phyloP scores from a whole-genome alignment of 2,113 vertebrate species.

The Arizona elegans region DNA sequence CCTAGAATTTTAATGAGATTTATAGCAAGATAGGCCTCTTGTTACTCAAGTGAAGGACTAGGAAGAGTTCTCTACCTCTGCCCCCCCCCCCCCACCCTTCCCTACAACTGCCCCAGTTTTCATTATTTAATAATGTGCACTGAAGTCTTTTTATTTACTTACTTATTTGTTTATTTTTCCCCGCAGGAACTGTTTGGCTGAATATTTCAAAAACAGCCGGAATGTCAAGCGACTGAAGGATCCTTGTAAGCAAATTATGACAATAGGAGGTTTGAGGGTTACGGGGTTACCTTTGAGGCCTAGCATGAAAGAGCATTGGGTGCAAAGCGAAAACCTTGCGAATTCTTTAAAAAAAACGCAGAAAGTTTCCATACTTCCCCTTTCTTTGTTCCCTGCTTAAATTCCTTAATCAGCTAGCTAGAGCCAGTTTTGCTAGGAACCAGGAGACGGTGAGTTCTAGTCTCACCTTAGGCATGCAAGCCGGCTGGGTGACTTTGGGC shows the following conservation, averaged over 20 bases:
- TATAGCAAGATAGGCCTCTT: background rate
- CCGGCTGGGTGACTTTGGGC: too few species aligned
- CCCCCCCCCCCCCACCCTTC: accelerated
- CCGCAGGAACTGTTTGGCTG: slow-evolving; percentile 73
- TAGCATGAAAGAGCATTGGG: accelerated
- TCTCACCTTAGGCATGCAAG: too few species aligned
- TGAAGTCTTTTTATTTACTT: background rate
- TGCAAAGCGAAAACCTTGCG: background rate
- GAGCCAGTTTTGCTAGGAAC: background rate
- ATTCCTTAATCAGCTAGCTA: background rate
- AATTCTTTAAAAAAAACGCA: too few species aligned
- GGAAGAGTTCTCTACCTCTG: background rate
- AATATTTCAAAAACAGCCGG: slow-evolving; percentile 84
- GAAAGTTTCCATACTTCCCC: background rate
- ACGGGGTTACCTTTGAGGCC: too few species aligned
- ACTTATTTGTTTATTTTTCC: background rate
- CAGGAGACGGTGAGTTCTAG: background rate
- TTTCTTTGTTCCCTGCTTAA: background rate
- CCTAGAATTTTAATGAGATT: background rate
- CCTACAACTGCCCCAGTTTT: background rate
- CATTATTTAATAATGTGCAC: background rate
- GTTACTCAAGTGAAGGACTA: background rate
- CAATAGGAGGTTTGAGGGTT: background rate
- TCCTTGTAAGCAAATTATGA: slow-evolving; percentile 71
- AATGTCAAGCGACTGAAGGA: slow-evolving; percentile 87